Percentiles rank a stretch among this genome's conserved stretches.
Evolutionary conservation across 2,113 vertebrate genomes (phyloP).

Genomic region (Corydoras sp.): DNA sequence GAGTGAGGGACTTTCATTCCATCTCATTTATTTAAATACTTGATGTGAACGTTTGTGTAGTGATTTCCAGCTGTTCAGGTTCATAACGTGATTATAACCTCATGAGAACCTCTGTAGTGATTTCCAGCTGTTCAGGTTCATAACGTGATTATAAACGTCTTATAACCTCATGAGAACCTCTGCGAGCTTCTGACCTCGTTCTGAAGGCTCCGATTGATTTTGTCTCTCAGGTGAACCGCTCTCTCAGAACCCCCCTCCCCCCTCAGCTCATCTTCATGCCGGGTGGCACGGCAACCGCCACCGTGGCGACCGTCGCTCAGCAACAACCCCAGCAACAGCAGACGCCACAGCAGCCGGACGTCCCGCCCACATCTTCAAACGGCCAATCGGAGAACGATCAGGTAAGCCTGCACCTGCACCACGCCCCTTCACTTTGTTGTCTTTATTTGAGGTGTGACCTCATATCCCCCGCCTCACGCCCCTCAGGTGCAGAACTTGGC

Average conservation of each 20-base stretch:
- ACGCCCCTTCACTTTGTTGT: neutral
- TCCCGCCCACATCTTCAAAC: slow-evolving; percentile 69
- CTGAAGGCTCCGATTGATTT: neutral
- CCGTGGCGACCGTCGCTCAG: slow-evolving; percentile 70
- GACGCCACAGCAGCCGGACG: slow-evolving; percentile 76
- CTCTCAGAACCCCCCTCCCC: slow-evolving; percentile 63
- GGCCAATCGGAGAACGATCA: slow-evolving; percentile 86
- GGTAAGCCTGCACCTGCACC: slow-evolving; percentile 56
- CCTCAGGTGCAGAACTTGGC: slow-evolving; percentile 63
- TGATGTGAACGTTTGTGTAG: no score
- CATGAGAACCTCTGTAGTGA: no score
- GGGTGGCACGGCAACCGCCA: slow-evolving; percentile 85
- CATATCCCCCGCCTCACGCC: neutral
- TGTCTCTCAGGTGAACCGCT: slow-evolving; percentile 66
- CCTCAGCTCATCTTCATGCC: slow-evolving; percentile 97
- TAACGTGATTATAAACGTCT: no score
- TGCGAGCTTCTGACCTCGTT: no score
- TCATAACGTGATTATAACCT: no score
- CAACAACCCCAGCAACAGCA: slow-evolving; percentile 71
- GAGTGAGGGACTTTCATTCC: slow-evolving; percentile 63
- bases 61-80: no score
- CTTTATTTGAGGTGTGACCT: neutral
- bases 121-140: no score
- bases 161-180: no score
- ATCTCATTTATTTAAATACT: no score